Evolutionary conservation across 2,888 invertebrate genomes (phyloP).

Genomic region (Platypus cylindrus): DNA sequence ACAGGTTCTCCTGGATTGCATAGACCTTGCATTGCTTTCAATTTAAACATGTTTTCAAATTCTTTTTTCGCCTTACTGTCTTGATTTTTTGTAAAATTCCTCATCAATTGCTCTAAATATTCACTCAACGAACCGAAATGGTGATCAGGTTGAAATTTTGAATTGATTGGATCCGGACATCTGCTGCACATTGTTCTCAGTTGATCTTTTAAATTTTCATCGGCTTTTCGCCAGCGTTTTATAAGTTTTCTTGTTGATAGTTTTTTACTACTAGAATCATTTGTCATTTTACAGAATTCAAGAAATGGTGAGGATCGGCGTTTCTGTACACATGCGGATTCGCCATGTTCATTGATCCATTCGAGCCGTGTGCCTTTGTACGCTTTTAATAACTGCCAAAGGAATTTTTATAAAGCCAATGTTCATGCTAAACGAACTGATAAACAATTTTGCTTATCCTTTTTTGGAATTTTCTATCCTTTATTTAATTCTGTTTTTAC

Average conservation of each 20-base stretch:
- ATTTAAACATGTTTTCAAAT: conserved; percentile 58
- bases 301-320: conserved; percentile 8
- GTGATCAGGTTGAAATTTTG: conserved; percentile 51
- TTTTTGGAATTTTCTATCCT: too few relatives aligned
- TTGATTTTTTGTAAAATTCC: conserved; percentile 36
- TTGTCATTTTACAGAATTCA: conserved; percentile 5
- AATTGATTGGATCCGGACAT: conserved; percentile 14
- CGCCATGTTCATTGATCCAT: conserved; percentile 55
- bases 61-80: conserved; percentile 28
- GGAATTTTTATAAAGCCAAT: too few relatives aligned
- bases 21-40: conserved; percentile 64
- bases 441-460: too few relatives aligned
- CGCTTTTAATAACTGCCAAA: conserved; percentile 4
- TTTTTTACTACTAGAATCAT: conserved; percentile 4
- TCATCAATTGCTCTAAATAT: conserved; percentile 55
- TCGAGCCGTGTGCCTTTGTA: conserved; percentile 24
- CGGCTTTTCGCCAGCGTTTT: conserved; percentile 9
- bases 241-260: conserved; percentile 7
- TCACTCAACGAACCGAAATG: conserved; percentile 80
- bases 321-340: too few relatives aligned
- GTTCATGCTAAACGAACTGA: too few relatives aligned
- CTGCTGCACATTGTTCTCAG: conserved; percentile 4
- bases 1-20: conserved; percentile 93
- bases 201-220: conserved; percentile 3
- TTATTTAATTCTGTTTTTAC: too few relatives aligned